Base-by-base conservation (phyloP, 2,888 invertebrate genomes). In the Amblyteles armatorius region DNA sequence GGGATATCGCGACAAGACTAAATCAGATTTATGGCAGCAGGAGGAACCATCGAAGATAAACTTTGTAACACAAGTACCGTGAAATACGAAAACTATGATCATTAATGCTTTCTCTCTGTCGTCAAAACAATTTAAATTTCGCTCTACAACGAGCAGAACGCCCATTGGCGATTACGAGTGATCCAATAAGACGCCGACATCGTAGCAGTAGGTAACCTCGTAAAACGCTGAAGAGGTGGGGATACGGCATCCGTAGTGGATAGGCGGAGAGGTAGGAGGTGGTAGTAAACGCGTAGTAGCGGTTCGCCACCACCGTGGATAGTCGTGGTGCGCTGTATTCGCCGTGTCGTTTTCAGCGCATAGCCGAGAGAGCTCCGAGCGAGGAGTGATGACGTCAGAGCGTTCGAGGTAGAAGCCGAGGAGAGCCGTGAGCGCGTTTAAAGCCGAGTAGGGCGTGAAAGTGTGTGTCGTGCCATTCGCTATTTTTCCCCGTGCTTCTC, bases 391-490 rank as follows among this genome's bases (percentile, higher is more conserved):
- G 93, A 93, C 93, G 93, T 93, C 92, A 93, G 92, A 91, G 87
- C 88, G 87, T 88, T 82, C 79, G 84, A 84, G 84, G 84, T 84
- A 79, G 82, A 84, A 87, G 78, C 83, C 88, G 89, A 91, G 91
- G 78, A 91, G 89, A 57, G 57, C 57, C 90, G 90, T 88, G 90
- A 90, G 90, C 90, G 92, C 90, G 92, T 91, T 92, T 92, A 90
- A 91, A 92, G 91, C 89, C 90, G 91, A 93, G 91, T 90, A 92
- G 93, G 93, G 92, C 93, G 93, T 93, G 92, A 91, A 91, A 91
- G 92, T 91, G 92, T 92, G 90, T 90, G 89, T 90, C 88, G 91
- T 91, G 90, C 88, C 87, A 89, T 85, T 88, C 84, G 84, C 86
- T 84, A 74, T 88, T 88, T 87, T 90, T 88, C 84, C 79, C 78